Evolutionary conservation across 2,797 vertebrate species (phyloP), one percentile per base, ranked within the genome.

Genomic region (Rhinatrema bivittatum): DNA sequence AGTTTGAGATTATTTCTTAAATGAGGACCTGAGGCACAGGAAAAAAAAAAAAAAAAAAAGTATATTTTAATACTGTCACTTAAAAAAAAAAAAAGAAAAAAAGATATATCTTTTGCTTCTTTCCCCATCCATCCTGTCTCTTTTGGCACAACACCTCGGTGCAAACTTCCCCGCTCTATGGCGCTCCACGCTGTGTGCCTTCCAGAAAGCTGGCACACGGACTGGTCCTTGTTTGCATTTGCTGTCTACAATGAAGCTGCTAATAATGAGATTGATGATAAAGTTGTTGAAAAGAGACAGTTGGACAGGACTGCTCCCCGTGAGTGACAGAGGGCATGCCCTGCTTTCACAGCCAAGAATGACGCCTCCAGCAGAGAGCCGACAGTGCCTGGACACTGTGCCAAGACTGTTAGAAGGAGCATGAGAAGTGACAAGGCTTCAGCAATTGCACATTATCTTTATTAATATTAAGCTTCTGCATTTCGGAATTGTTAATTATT

Each of bases 181-280:
- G 13, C 36, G 53, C 39, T 62, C 62, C 25, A 39, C 55, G 62
- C 81, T 56, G 55, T 68, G 74, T 65, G 84, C 77, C 77, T 82
- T 70, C 62, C 55, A 62, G 81, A 74, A 82, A 73, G 72, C 75
- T 88, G 87, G 81, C 86, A 73, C 46, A 70, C 54, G 60, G 52
- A 29, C 60, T 62, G 81, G 72, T 68, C 78, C 78, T 74, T 72
- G 72, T 75, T 76, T 80, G 72, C 27, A 1, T 70, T 73, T 72
- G 56, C 74, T 53, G 82, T 79, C 90, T 85, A 87, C 88, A 86
- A 85, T 50, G 66, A 85, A 90, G 87, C 90, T 87, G 90, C 88
- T 94, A 91, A 91, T 93, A 88, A 93, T 91, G 92, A 94, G 93
- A 95, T 93, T 90, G 93, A 94, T 95, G 90, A 91, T 88, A 65